Base-by-base conservation (phyloP, 2,797 vertebrate genomes). In the Helostoma temminkii region DNA sequence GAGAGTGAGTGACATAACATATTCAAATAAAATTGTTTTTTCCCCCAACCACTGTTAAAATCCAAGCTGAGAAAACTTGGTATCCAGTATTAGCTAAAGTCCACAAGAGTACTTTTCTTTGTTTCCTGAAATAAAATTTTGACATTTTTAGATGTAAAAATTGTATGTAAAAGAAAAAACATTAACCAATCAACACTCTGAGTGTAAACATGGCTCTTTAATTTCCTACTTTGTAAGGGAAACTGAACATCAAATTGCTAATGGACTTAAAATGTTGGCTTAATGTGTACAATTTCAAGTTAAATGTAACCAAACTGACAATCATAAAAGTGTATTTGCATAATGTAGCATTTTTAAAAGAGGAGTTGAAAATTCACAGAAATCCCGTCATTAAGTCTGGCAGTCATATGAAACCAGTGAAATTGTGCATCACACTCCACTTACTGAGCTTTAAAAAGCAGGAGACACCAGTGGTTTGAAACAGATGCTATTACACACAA, bases 381-480 rank as follows among this genome's bases (percentile, higher is more conserved):
- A 56, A 56, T 66, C 43, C 65, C 5, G 0, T 62, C 46, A 36
- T 75, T 60, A 32, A 22, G 21, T 67, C 30, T 66, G 55, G 56
- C 32, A 41, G 65, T 63, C 61, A 80, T 53, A 73, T 65, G 62
- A 73, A 78, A 71, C 55, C 66, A 32, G 26, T 19, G 55, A 62
- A 71, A 76, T 24, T 41, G 25, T 30, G 52, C 47, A 39, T 76
- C 71, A 30, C 55, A 39, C 54, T 50, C 28, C 66, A 54, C 30
- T 70, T 53, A 54, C 15, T 2, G 19, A 62, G 72, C 59, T 70
- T 72, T 48, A 65, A 71, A 78, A 55, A 55, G 32, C 46, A 71
- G n/a, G 28, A 78, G 55, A 65, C 47, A 39, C 9, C 5, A 25
- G 22, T 48, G 56, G 55, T 74, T 69, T 54, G 28, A 76, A 81